Base-by-base conservation (phyloP, 2,113 vertebrate species). In the Ammodramus savannarum region DNA sequence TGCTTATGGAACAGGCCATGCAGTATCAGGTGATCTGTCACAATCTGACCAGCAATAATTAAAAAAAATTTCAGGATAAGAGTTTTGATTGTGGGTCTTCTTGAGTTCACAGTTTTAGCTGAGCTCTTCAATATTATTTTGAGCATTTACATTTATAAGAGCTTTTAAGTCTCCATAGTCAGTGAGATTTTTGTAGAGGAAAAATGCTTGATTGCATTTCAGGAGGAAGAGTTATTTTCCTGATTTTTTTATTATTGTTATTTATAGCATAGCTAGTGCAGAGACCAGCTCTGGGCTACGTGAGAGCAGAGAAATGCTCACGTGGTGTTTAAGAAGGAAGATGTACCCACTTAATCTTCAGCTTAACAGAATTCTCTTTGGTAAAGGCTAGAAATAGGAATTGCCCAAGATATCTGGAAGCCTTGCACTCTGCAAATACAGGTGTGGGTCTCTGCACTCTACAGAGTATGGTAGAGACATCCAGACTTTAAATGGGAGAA, bases 201-300 rank as follows among this genome's bases (percentile, higher is more conserved):
- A 95, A 76, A 94, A 71, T 49, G 75, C 61, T 74, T 90, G 55
- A 95, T 94, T 94, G 52, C 39, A 93, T 91, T 96, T 91, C 67
- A 77, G 36, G 48, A 74, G 59, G 75, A 95, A 94, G 61, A 87
- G 72, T 84, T 90, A 54, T 54, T 54, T 54, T 54, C 7, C 29
- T 31, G 52, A 54, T 31, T 31, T 31, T 80, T 52, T n/a, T 84
- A 22, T 82, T 75, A 93, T 85, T 95, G 43, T 83, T 95, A 92
- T 66, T 90, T 58, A 94, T 94, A 95, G 46, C 27, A 17, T 1
- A 85, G 49, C n/a, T 49, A 31, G 55, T 69, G 75, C 75, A 88
- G 75, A 88, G 32, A 92, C 29, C 75, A 74, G 90, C 90, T 88
- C 79, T 90, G 72, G 90, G 95, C 92, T 88, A 80, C 74, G 79